Evolutionary conservation across 2,113 vertebrate genomes (phyloP), one percentile per base, ranked within the genome.

Genomic region (Nothoprocta pentlandii): DNA sequence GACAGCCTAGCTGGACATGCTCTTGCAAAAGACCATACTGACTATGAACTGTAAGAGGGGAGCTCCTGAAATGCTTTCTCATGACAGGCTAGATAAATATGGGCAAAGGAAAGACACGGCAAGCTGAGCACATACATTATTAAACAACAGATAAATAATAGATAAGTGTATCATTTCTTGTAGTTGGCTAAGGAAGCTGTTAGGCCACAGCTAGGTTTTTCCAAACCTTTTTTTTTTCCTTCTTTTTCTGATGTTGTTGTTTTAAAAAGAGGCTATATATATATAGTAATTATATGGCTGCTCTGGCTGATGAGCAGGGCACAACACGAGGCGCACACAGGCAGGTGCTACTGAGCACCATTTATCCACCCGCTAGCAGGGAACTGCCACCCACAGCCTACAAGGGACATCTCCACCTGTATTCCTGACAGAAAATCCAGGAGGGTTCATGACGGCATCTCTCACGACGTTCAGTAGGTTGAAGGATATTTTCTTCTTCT

Each of bases 81-180:
- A 36, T 32, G 36, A 64, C 34, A 61, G 58, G 77, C 62, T 1
- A 51, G 20, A 19, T 21, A 80, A 2, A 0, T 25, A 62, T 7
- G 10, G 22, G 56, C 61, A 85, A 86, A 63, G 12, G 46, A 61
- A 83, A 86, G 84, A 28, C 7, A 30, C 1, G 4, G 8, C 4
- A 83, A 4, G 5, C 34, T 34, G 12, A 12, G 15, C 21, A 59
- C 15, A 44, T 81, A 51, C 44, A 79, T 92, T 83, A 97, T 92
- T 88, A 95, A 92, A 44, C 41, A 70, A 87, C 25, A 94, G 91
- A 85, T 93, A 63, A 97, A 82, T 87, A 94, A 96, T 22, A 67
- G 61, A 92, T 85, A 93, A n/a, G 13, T 16, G 19, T 32, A 68
- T 36, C 2, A 34, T 63, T 91, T 92, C 53, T 62, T 59, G 9